phyloP scores from a whole-genome alignment of 2,888 invertebrate genomes.

The Diarsia dahlii region DNA sequence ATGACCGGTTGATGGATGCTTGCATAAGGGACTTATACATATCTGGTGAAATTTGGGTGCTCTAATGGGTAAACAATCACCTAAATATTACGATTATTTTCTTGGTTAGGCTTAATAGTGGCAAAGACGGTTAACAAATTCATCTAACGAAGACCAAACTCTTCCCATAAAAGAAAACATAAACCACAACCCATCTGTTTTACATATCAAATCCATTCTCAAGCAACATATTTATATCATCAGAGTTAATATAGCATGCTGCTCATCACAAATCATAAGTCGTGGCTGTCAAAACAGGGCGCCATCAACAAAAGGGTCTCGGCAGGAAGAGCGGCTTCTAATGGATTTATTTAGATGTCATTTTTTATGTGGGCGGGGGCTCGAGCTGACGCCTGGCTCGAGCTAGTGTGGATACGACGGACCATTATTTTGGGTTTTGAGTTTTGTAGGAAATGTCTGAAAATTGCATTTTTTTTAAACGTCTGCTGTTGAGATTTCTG shows the following conservation, averaged over 20 bases:
- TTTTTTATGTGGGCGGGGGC: slow-evolving; percentile 91
- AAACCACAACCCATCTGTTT: slow-evolving; percentile 28
- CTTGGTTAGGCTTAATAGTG: neutral
- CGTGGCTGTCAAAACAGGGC: slow-evolving; percentile 87
- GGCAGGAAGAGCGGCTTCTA: slow-evolving; percentile 87
- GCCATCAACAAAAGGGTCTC: slow-evolving; percentile 84
- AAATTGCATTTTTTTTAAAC: neutral
- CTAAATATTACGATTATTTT: neutral
- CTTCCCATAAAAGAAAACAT: slow-evolving; percentile 9
- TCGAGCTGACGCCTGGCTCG: slow-evolving; percentile 82
- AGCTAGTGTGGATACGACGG: slow-evolving; percentile 78
- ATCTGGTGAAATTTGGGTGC: too few species aligned
- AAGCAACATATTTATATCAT: slow-evolving; percentile 57
- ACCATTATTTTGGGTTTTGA: slow-evolving; percentile 11
- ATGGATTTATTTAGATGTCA: slow-evolving; percentile 91
- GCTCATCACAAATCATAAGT: slow-evolving; percentile 87
- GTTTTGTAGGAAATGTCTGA: neutral
- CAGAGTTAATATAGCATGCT: slow-evolving; percentile 82
- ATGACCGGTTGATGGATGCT: too few species aligned
- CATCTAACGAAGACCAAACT: slow-evolving; percentile 5
- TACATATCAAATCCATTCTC: slow-evolving; percentile 43
- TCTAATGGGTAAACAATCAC: neutral
- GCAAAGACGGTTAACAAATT: neutral
- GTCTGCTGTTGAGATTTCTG: neutral
- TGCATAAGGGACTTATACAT: too few species aligned